A percentile compares a stretch with the other conserved stretches of the same genome.
phyloP scores from a whole-genome alignment of 2,888 invertebrate genomes.

The Agrilus mali region DNA sequence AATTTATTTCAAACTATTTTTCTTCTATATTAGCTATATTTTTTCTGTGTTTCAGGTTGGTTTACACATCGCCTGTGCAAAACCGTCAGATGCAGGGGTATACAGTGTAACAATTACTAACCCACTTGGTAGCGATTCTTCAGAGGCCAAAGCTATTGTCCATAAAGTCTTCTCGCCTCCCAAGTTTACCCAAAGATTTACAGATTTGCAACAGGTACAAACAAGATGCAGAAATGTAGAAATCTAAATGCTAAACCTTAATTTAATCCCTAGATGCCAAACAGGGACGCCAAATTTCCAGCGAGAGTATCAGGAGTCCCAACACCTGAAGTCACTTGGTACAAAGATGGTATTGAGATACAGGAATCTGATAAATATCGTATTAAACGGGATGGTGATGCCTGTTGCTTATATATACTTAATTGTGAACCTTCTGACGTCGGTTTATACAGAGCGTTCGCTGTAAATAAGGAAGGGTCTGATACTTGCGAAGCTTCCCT shows the following conservation, averaged over 20 bases:
- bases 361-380: conserved; percentile 58
- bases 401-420: conserved; percentile 60
- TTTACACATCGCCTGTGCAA: conserved; percentile 57
- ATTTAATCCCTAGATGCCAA: conserved; percentile 43
- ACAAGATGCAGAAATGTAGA: background rate
- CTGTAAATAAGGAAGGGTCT: conserved; percentile 68
- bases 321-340: conserved; percentile 77
- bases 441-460: conserved; percentile 65
- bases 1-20: too few species aligned
- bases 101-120: conserved; percentile 68
- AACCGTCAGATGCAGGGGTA: conserved; percentile 60
- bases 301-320: conserved; percentile 73
- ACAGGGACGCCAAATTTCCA: conserved; percentile 70
- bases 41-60: conserved; percentile 42
- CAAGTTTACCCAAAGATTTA: conserved; percentile 61
- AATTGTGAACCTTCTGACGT: conserved; percentile 55
- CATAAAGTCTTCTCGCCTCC: conserved; percentile 73
- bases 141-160: conserved; percentile 57
- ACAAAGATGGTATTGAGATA: conserved; percentile 66
- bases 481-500: conserved; percentile 61
- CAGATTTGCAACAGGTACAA: conserved; percentile 50
- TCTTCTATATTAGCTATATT: background rate
- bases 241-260: background rate
- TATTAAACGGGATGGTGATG: conserved; percentile 67
- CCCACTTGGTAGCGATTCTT: conserved; percentile 61